Evolutionary conservation across 1,140 invertebrate genomes (phyloP).

Genomic region (Neotoxoptera formosana): DNA sequence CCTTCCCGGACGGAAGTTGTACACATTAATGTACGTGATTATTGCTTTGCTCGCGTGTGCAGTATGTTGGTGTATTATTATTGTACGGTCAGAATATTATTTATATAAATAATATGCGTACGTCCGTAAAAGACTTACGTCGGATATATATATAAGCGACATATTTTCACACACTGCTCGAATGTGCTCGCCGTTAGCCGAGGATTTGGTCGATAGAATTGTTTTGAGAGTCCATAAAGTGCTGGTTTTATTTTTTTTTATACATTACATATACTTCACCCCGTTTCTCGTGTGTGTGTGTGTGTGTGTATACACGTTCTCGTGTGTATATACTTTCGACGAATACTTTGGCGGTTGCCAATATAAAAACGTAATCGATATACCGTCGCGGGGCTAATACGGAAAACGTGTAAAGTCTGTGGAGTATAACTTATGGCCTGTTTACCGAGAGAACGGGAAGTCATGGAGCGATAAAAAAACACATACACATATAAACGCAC

Average conservation of each 20-base stretch:
- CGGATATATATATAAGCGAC: background rate
- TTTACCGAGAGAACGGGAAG: slow-evolving; percentile 55
- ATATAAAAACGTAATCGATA: slow-evolving; percentile 56
- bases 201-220: slow-evolving; percentile 44
- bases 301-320: no score
- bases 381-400: slow-evolving; percentile 46
- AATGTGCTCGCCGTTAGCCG: background rate
- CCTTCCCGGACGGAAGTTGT: no score
- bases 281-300: no score
- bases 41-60: background rate
- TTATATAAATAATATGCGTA: background rate
- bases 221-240: slow-evolving; percentile 45
- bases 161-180: background rate
- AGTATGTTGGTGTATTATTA: background rate
- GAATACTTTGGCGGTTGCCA: background rate
- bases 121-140: background rate
- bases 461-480: slow-evolving; percentile 57
- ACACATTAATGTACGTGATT: background rate
- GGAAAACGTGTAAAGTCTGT: slow-evolving; percentile 55
- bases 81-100: background rate
- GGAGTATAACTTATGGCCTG: slow-evolving; percentile 55
- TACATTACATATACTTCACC: background rate
- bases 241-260: slow-evolving; percentile 39
- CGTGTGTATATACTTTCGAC: background rate
- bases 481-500: background rate